Percentiles rank a stretch among this genome's conserved stretches.
Evolutionary conservation across 64 coral and sea anemone species (phyloP).

Genomic region (Pachyseris speciosa): DNA sequence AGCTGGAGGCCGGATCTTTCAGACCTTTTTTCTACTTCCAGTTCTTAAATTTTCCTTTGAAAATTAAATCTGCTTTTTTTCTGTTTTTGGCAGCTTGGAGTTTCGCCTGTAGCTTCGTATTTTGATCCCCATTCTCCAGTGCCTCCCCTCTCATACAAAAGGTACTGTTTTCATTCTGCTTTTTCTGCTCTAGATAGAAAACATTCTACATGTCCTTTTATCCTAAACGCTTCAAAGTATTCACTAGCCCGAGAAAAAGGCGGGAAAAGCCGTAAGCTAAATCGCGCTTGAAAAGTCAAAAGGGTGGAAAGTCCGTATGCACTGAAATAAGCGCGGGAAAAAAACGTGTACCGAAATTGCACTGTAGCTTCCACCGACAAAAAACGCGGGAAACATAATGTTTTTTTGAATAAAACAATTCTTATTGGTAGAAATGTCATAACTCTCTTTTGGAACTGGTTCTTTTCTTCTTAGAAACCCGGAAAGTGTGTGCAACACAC

Average conservation of each 20-base stretch:
- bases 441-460: background rate
- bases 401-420: no score
- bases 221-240: no score
- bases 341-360: no score
- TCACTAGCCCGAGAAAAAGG: background rate
- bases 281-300: no score
- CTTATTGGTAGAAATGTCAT: background rate
- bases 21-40: background rate
- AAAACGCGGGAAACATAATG: no score
- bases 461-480: slow-evolving; percentile 72
- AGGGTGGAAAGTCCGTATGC: no score
- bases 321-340: no score
- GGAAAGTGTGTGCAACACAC: slow-evolving; percentile 96
- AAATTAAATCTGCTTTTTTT: no score
- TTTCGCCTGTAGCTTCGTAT: slow-evolving; percentile 14
- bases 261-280: background rate
- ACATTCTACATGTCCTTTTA: no score
- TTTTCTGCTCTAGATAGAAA: background rate
- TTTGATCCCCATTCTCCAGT: slow-evolving; percentile 34
- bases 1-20: no score
- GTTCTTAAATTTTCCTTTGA: background rate
- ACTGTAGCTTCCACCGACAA: no score
- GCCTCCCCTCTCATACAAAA: slow-evolving; percentile 74
- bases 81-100: slow-evolving; percentile 47
- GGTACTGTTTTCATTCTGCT: slow-evolving; percentile 19